Percentiles rank a stretch among this genome's conserved stretches.
These are phyloP conservation scores for Pedetes capensis DNA, from an alignment of 2,113 vertebrate species.

Conservation along the genomic window DNA sequence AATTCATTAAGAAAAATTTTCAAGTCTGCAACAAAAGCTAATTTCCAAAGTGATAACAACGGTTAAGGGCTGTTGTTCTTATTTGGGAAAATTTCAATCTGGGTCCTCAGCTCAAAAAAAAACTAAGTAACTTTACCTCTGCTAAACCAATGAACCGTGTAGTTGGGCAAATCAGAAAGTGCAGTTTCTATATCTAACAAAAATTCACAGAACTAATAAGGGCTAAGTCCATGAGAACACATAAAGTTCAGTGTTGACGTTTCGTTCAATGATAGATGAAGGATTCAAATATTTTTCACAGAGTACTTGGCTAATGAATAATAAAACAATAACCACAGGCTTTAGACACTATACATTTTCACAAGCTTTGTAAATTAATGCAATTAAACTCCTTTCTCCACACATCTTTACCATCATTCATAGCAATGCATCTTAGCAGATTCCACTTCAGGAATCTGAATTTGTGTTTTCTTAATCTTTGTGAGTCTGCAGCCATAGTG, in stretches of 20 bases:
- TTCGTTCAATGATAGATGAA: not conserved
- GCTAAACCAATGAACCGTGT: not conserved
- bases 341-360: not conserved
- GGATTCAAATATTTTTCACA: not conserved
- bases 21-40: not conserved
- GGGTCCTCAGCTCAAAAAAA: not conserved
- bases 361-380: not conserved
- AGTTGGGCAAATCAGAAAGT: not conserved
- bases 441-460: not conserved
- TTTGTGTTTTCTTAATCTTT: not conserved
- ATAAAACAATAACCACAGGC: not conserved
- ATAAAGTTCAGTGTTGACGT: not conserved
- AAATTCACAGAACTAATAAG: not conserved
- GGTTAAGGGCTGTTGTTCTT: not conserved
- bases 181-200: not conserved
- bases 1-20: not conserved
- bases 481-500: no score
- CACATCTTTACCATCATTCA: not conserved
- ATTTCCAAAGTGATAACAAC: constrained; percentile 1
- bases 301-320: not conserved
- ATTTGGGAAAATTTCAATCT: not conserved
- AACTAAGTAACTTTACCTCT: not conserved
- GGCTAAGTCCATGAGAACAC: not conserved
- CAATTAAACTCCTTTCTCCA: not conserved
- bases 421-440: not conserved